Evolutionary conservation across 2,113 vertebrate species (phyloP).

Genomic region (Platichthys stellatus): DNA sequence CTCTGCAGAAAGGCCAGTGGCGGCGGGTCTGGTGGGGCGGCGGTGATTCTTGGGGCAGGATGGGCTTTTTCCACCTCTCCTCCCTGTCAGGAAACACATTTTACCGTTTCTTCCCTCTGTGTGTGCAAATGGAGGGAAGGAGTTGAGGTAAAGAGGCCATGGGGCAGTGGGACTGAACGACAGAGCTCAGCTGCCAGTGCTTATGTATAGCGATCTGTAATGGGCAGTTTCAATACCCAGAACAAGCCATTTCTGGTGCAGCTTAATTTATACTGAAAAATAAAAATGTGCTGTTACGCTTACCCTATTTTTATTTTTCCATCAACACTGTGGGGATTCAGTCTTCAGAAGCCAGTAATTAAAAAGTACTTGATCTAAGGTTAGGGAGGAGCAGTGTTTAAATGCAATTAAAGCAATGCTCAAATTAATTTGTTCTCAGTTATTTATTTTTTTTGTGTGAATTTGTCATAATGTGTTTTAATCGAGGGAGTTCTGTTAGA

Average conservation of each 20-base stretch:
- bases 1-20: constrained; percentile 91
- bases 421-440: constrained; percentile 82
- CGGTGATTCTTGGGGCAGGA: constrained; percentile 88
- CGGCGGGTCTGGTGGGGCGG: constrained; percentile 86
- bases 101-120: constrained; percentile 83
- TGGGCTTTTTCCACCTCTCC: constrained; percentile 96
- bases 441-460: constrained; percentile 70
- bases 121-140: constrained; percentile 69
- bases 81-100: constrained; percentile 98
- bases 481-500: constrained; percentile 79
- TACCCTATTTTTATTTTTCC: constrained; percentile 79
- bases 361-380: constrained; percentile 75
- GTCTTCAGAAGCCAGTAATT: constrained; percentile 78
- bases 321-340: constrained; percentile 69
- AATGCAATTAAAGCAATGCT: constrained; percentile 81
- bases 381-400: constrained; percentile 81
- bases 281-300: constrained; percentile 57
- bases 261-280: constrained; percentile 60
- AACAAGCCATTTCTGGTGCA: constrained; percentile 13
- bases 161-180: constrained; percentile 78
- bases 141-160: constrained; percentile 46
- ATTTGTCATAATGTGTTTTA: constrained; percentile 82
- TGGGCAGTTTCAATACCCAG: not conserved
- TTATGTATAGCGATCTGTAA: constrained; percentile 59
- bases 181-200: constrained; percentile 83